Conservation (phyloP, 64 coral and sea anemone genomes). For the Montipora sp. region DNA sequence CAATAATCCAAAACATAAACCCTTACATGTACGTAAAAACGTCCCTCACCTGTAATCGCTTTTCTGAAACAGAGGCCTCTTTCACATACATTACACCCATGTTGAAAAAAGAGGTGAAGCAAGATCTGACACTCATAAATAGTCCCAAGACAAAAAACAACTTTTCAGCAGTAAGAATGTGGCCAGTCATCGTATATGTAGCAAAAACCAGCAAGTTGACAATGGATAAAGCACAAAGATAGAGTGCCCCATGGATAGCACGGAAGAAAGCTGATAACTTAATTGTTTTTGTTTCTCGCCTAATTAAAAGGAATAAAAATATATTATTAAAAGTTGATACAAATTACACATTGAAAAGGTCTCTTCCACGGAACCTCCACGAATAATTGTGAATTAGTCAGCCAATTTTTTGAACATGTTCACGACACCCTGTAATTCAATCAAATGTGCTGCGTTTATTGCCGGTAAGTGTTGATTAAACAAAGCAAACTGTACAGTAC, state of each 20-base stretch:
- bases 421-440: no score
- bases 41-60: conserved; percentile 71
- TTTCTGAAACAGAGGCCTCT: conserved; percentile 71
- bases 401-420: no score
- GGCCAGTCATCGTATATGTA: conserved; percentile 77
- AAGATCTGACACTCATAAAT: conserved; percentile 57
- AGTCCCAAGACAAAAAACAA: conserved; percentile 92
- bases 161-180: conserved; percentile 67
- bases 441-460: no score
- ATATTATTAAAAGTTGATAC: no score
- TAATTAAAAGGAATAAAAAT: conserved; percentile 1
- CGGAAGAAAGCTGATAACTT: conserved; percentile 45
- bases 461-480: no score
- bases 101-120: conserved; percentile 76
- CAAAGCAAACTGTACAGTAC: no score
- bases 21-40: neutral
- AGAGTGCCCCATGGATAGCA: conserved; percentile 69
- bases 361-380: no score
- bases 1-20: neutral
- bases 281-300: conserved; percentile 70
- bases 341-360: no score
- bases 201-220: conserved; percentile 76
- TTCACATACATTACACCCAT: conserved; percentile 75
- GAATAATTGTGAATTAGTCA: no score
- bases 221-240: conserved; percentile 48